Percentiles rank a stretch among this genome's conserved stretches.
Evolutionary conservation across 64 coral and sea anemone species (phyloP).

Genomic region (Montipora capricornis): DNA sequence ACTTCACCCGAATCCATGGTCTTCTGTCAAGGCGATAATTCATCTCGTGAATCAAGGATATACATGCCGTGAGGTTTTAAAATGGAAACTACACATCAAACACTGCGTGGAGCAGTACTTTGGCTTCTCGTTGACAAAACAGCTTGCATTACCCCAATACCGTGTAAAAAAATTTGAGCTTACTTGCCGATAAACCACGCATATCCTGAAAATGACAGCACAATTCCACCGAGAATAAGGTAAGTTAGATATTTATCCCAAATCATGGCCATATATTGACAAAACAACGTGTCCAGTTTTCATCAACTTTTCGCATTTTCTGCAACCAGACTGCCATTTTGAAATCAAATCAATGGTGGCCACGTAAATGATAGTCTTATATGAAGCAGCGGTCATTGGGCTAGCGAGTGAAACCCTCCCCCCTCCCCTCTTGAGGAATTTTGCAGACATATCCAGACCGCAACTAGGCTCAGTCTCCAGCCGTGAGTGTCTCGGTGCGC

Average conservation of each 20-base stretch:
- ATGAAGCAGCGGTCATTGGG: too few species aligned
- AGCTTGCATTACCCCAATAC: background rate
- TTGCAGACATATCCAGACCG: too few species aligned
- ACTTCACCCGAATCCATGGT: too few species aligned
- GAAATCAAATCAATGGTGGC: background rate
- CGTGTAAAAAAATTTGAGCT: background rate
- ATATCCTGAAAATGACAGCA: conserved; percentile 54
- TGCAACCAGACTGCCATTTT: background rate
- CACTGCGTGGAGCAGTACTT: background rate
- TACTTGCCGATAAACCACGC: conserved; percentile 61
- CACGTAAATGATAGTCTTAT: background rate
- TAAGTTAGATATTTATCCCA: conserved; percentile 29
- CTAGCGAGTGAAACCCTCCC: too few species aligned
- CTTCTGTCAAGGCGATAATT: too few species aligned
- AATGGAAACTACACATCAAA: too few species aligned
- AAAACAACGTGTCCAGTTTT: background rate
- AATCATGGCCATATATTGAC: conserved; percentile 64
- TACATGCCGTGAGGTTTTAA: too few species aligned
- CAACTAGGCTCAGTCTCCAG: too few species aligned
- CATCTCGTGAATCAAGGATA: too few species aligned
- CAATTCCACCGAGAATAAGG: conserved; percentile 23
- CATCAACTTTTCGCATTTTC: background rate
- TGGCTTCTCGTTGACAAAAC: background rate
- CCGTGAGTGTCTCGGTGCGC: too few species aligned
- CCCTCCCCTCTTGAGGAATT: too few species aligned